Conservation (phyloP, 2,888 invertebrate species). For the Dendrolimus houi region DNA sequence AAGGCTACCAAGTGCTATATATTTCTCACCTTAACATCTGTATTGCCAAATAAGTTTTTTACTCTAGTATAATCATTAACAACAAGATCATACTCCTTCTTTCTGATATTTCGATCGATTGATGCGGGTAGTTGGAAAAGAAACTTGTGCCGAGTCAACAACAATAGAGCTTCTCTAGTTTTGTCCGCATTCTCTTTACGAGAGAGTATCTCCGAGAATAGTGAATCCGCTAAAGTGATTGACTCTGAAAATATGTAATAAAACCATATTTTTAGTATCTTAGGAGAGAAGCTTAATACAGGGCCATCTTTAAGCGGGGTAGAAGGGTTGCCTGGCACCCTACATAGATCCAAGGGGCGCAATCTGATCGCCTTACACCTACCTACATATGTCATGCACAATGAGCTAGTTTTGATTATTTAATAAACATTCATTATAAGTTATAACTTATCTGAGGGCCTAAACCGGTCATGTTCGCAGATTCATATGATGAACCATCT, state of each 20-base stretch:
- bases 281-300: too few species aligned
- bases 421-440: too few species aligned
- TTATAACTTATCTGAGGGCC: too few species aligned
- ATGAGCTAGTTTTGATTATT: too few species aligned
- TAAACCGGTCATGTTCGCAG: too few species aligned
- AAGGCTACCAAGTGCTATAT: too few species aligned
- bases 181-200: constrained; percentile 97
- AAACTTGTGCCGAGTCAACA: constrained; percentile 95
- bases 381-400: too few species aligned
- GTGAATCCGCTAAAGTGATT: constrained; percentile 91
- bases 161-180: constrained; percentile 94
- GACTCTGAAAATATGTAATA: constrained; percentile 79
- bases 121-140: constrained; percentile 96
- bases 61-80: constrained; percentile 98
- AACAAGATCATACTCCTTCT: constrained; percentile 97
- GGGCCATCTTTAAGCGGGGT: too few species aligned
- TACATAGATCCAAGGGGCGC: too few species aligned
- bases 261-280: neutral
- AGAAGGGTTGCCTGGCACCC: too few species aligned
- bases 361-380: too few species aligned
- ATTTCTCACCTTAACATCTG: constrained; percentile 84
- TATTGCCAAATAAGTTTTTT: constrained; percentile 95
- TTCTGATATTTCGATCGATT: constrained; percentile 94
- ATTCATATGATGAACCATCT: too few species aligned
- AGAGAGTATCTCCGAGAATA: constrained; percentile 94